phyloP scores from a whole-genome alignment of 2,797 vertebrate species.

The Spinibarbus caldwelli region DNA sequence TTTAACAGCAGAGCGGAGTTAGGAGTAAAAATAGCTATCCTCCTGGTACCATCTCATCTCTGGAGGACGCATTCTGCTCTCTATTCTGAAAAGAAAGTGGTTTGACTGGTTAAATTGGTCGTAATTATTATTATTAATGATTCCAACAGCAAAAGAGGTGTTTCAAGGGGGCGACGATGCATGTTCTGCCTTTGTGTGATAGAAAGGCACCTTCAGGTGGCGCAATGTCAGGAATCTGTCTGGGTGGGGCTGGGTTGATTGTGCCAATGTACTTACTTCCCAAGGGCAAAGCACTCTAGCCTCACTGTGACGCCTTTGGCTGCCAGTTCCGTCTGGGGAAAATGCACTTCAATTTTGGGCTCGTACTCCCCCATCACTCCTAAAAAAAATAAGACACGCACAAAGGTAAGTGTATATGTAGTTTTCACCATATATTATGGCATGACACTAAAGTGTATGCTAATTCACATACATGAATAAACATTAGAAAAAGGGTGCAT shows the following conservation, averaged over 20 bases:
- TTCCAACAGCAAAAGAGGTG: neutral
- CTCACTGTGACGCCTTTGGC: conserved; percentile 91
- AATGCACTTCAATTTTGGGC: conserved; percentile 98
- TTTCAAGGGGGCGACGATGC: neutral
- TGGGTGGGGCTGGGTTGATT: neutral
- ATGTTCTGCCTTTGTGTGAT: neutral
- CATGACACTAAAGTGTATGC: neutral
- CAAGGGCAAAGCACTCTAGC: conserved; percentile 96
- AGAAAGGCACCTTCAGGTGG: conserved; percentile 43
- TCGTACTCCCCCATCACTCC: conserved; percentile 98
- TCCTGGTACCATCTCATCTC: conserved; percentile 30
- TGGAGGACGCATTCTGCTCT: conserved; percentile 7
- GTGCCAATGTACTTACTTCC: conserved; percentile 90
- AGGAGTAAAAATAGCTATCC: conserved; percentile 33
- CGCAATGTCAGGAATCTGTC: neutral
- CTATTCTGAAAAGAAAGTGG: conserved; percentile 18
- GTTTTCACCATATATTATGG: neutral
- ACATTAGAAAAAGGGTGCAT: neutral
- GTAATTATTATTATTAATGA: conserved; percentile 48
- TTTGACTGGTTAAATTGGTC: conserved; percentile 27
- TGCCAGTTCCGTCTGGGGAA: conserved; percentile 87
- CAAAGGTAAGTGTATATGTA: neutral
- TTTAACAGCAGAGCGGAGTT: conserved; percentile 39
- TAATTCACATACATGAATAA: neutral
- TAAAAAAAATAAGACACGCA: conserved; percentile 67